Evolutionary conservation across 2,888 invertebrate species (phyloP).

Genomic region (Belgica antarctica): DNA sequence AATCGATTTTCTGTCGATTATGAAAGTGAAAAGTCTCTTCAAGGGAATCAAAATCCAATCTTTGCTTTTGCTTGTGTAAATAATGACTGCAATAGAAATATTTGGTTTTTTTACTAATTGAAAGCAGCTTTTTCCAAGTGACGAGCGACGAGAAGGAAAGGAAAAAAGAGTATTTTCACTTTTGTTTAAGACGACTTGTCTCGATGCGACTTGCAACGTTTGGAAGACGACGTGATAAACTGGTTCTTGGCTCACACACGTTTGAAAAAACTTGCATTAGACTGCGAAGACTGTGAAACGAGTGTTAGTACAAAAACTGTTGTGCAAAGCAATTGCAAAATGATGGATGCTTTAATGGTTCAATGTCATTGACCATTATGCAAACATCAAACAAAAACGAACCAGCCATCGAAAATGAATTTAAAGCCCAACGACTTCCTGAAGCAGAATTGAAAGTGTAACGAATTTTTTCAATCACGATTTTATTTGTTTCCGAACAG

Average conservation of each 20-base stretch:
- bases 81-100: neutral
- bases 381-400: neutral
- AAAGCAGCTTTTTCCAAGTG: neutral
- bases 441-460: neutral
- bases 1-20: neutral
- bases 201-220: too few relatives aligned
- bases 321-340: too few relatives aligned
- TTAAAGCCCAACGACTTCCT: neutral
- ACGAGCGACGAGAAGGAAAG: neutral
- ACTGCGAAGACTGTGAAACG: too few relatives aligned
- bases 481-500: too few relatives aligned
- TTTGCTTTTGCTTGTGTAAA: neutral
- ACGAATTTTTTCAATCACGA: neutral
- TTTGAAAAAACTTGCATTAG: too few relatives aligned
- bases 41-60: neutral
- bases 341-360: neutral
- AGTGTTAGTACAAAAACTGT: too few relatives aligned
- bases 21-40: neutral
- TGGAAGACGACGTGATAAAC: neutral
- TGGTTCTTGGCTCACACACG: neutral
- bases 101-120: slow-evolving; percentile 7
- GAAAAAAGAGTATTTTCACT: neutral
- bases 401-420: neutral
- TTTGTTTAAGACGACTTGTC: neutral
- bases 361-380: slow-evolving; percentile 26